These are phyloP conservation scores for Brachyptera risi DNA, from an alignment of 2,888 invertebrate species.

Conservation along the genomic window DNA sequence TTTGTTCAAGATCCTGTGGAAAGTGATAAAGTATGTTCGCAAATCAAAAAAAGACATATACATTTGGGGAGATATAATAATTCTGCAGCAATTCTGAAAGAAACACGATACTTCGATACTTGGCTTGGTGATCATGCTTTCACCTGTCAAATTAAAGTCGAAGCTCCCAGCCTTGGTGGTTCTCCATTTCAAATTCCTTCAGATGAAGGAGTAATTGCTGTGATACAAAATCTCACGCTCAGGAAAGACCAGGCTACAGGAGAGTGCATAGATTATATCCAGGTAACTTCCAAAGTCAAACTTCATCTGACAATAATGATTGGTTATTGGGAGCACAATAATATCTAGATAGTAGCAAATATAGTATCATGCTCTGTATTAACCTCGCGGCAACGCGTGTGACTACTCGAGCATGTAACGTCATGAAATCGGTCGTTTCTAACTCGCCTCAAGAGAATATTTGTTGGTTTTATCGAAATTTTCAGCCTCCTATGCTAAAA, in stretches of 20 bases:
- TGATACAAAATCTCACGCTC: slow-evolving; percentile 50
- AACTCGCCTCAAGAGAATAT: no score
- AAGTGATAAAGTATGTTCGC: slow-evolving; percentile 25
- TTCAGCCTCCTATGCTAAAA: no score
- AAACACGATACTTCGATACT: slow-evolving; percentile 38
- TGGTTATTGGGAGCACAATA: not conserved
- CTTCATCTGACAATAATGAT: not conserved
- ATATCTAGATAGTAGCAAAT: no score
- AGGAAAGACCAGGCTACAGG: slow-evolving; percentile 42
- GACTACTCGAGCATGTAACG: no score
- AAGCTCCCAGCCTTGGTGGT: slow-evolving; percentile 27
- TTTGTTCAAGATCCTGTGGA: no score
- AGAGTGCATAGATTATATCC: slow-evolving; percentile 50
- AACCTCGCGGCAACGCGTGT: no score
- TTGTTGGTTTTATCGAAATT: no score
- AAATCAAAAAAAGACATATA: slow-evolving; percentile 19
- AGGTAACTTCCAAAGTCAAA: slow-evolving; percentile 39
- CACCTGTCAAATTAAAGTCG: slow-evolving; percentile 42
- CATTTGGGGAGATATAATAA: slow-evolving; percentile 35
- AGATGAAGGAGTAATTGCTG: slow-evolving; percentile 47
- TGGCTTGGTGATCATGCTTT: slow-evolving; percentile 38
- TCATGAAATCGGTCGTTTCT: no score
- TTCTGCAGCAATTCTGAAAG: slow-evolving; percentile 40
- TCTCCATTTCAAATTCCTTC: slow-evolving; percentile 7
- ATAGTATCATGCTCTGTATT: no score